Evolutionary conservation across 2,113 vertebrate species (phyloP), one percentile per base, ranked within the genome.

Genomic region (Psilopsiagon aymara): DNA sequence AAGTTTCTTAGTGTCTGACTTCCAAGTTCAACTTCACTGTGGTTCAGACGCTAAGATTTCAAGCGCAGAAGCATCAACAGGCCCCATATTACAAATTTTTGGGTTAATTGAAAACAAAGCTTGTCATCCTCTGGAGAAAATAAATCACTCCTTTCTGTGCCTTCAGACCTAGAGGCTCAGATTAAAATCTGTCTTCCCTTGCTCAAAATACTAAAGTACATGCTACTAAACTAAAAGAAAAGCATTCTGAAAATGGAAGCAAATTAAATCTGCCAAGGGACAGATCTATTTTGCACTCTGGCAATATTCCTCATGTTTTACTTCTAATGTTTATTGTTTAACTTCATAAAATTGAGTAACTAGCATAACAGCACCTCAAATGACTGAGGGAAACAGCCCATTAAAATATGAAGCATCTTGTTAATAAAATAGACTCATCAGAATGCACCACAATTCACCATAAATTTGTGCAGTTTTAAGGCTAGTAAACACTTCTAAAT

Each of bases 311-410:
- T 74, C 76, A 95, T 91, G 81, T 94, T 90, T 93, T 92, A 92
- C 66, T 97, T 90, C 82, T 96, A 96, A 90, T 91, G 94, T 97
- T 97, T 96, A 94, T 87, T 95, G 68, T 93, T 95, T 88, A 59
- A 93, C 74, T 96, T 97, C 88, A 96, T 97, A 97, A 97, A 97
- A 97, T 90, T 88, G 57, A 97, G 49, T 88, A 97, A 93, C 76
- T 67, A 88, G 73, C 64, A 70, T 78, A 92, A 92, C 14, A 75
- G 76, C 80, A 92, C 51, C 77, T 95, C 86, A 90, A 91, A 90
- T n/a, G 74, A 73, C 76, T 33, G 57, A 75, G 77, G 88, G 20
- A 71, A 92, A 90, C 60, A 91, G 73, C 57, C 81, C 89, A 94
- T 76, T 95, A 97, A 96, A 96, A 88, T 59, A 85, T 76, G 93